Conservation (phyloP, 1,140 invertebrate species). For the Sitodiplosis mosellana region DNA sequence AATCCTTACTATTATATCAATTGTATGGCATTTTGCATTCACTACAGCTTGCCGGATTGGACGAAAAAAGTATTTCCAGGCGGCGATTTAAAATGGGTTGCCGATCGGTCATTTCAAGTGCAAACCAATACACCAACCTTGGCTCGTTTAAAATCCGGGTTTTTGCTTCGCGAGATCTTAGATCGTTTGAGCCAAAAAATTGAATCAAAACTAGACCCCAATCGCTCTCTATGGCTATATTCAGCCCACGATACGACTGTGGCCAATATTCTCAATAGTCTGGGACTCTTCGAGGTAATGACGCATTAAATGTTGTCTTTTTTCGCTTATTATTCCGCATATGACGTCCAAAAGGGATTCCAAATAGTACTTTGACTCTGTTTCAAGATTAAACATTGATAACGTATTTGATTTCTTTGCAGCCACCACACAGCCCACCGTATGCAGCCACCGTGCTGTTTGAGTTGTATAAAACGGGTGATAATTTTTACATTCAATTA, state of each 20-base stretch:
- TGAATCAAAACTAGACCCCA: constrained; percentile 19
- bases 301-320: background rate
- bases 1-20: too few relatives aligned
- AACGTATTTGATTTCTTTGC: background rate
- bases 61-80: constrained; percentile 33
- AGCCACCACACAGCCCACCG: constrained; percentile 38
- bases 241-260: constrained; percentile 72
- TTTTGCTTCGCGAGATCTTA: constrained; percentile 44
- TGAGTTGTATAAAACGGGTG: constrained; percentile 36
- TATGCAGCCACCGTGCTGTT: constrained; percentile 53
- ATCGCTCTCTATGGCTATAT: constrained; percentile 50
- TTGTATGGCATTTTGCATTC: too few relatives aligned
- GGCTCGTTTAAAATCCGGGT: constrained; percentile 37
- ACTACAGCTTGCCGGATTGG: constrained; percentile 50
- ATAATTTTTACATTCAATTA: constrained; percentile 26
- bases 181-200: constrained; percentile 33
- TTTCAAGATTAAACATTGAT: background rate
- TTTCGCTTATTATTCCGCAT: background rate
- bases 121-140: constrained; percentile 29
- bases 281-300: constrained; percentile 47
- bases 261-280: constrained; percentile 49
- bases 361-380: background rate
- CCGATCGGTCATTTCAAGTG: constrained; percentile 30
- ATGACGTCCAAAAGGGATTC: background rate
- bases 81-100: constrained; percentile 27